phyloP scores from a whole-genome alignment of 1,140 invertebrate genomes.

The Dinoponera quadriceps region DNA sequence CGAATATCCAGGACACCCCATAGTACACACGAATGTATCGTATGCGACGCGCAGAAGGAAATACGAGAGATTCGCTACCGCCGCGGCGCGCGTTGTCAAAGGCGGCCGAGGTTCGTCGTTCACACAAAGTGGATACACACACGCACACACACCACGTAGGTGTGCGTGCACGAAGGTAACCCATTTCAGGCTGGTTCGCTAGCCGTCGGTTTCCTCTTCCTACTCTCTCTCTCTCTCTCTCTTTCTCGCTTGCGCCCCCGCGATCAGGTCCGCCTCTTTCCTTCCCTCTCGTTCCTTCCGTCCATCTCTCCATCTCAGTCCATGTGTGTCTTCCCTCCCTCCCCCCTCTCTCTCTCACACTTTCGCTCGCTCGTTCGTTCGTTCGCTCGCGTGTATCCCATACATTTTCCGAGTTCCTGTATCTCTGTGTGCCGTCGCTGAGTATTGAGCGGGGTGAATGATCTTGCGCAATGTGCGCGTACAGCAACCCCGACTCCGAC shows the following conservation, averaged over 20 bases:
- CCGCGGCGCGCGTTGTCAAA: constrained; percentile 6
- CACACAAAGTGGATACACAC: constrained; percentile 31
- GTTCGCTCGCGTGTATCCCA: not conserved
- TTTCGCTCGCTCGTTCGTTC: not conserved
- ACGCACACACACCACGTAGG: too few relatives aligned
- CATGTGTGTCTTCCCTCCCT: not conserved
- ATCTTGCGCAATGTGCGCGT: constrained; percentile 83
- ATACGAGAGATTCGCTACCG: constrained; percentile 42
- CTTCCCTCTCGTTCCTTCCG: constrained; percentile 9
- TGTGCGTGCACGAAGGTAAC: constrained; percentile 62
- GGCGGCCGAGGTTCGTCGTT: not conserved
- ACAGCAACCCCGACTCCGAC: constrained; percentile 77
- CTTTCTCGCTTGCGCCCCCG: not conserved
- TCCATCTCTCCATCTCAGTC: too few relatives aligned
- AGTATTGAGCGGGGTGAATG: constrained; percentile 85
- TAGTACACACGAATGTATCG: not conserved
- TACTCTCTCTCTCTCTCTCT: constrained; percentile 16
- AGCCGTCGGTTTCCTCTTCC: constrained; percentile 57
- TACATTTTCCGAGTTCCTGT: constrained; percentile 54
- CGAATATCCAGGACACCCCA: constrained; percentile 3
- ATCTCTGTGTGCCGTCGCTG: constrained; percentile 63
- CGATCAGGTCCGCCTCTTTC: not conserved
- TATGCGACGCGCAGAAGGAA: constrained; percentile 32
- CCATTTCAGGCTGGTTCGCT: constrained; percentile 77
- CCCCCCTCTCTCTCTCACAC: not conserved